These are phyloP conservation scores for Trichomalopsis sarcophagae DNA, from an alignment of 1,140 invertebrate genomes.

Conservation along the genomic window DNA sequence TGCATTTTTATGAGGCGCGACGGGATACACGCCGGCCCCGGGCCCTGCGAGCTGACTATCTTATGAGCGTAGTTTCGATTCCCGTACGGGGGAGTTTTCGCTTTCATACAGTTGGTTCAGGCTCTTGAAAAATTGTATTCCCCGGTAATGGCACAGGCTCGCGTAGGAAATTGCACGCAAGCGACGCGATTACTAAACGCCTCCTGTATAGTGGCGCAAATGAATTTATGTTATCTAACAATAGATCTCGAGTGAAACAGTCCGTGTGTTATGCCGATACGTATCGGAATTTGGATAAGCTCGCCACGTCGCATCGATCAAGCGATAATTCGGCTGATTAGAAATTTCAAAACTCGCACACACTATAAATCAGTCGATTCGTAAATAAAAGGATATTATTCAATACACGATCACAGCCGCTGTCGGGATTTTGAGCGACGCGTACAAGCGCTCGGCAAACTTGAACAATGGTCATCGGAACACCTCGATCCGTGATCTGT, in stretches of 20 bases:
- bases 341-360: not conserved
- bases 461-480: no score
- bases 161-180: not conserved
- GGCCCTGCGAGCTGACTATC: not conserved
- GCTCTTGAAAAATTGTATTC: not conserved
- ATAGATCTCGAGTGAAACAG: no score
- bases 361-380: not conserved
- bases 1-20: conserved; percentile 3
- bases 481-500: no score
- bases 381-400: not conserved
- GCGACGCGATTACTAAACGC: not conserved
- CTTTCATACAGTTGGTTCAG: not conserved
- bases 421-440: not conserved
- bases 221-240: no score
- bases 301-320: not conserved
- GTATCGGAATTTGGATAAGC: no score
- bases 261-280: no score
- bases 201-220: not conserved
- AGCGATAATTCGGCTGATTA: conserved; percentile 2
- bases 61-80: not conserved
- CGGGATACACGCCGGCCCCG: not conserved
- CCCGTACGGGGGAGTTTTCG: not conserved
- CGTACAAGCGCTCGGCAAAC: not conserved
- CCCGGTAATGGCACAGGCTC: not conserved
- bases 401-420: not conserved